These are phyloP conservation scores for Cataglyphis altisquamis DNA, from an alignment of 2,888 invertebrate species.

Conservation along the genomic window DNA sequence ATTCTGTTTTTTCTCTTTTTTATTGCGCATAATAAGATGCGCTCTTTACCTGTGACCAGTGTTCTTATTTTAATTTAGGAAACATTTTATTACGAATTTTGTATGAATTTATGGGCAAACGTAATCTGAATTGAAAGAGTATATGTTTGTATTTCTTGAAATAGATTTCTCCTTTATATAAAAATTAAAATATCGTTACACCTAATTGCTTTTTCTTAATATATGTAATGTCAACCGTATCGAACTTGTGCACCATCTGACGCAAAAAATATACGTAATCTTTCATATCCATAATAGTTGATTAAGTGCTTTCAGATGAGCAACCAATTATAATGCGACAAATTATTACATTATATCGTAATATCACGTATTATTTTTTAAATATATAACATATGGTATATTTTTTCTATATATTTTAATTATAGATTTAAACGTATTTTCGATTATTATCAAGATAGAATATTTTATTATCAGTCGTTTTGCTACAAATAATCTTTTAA, in stretches of 20 bases:
- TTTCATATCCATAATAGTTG: not conserved
- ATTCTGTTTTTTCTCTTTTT: not conserved
- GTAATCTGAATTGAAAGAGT: not conserved
- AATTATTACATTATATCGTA: not conserved
- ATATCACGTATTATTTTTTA: not conserved
- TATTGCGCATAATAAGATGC: not conserved
- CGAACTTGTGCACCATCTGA: not conserved
- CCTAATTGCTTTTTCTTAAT: not conserved
- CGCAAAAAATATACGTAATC: not conserved
- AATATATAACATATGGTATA: not conserved
- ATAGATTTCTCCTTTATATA: not conserved
- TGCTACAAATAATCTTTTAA: not conserved
- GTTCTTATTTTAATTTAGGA: not conserved
- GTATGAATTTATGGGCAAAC: not conserved
- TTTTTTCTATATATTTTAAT: not conserved
- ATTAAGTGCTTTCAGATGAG: not conserved
- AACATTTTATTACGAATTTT: not conserved
- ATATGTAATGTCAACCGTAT: not conserved
- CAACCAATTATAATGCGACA: not conserved
- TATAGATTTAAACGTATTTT: not conserved
- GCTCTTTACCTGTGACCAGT: not conserved
- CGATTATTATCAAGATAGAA: not conserved
- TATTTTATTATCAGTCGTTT: not conserved
- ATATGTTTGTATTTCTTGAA: not conserved
- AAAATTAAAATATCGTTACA: not conserved